Base-by-base conservation (phyloP, 2,113 vertebrate genomes). In the Herpetotheres cachinnans region DNA sequence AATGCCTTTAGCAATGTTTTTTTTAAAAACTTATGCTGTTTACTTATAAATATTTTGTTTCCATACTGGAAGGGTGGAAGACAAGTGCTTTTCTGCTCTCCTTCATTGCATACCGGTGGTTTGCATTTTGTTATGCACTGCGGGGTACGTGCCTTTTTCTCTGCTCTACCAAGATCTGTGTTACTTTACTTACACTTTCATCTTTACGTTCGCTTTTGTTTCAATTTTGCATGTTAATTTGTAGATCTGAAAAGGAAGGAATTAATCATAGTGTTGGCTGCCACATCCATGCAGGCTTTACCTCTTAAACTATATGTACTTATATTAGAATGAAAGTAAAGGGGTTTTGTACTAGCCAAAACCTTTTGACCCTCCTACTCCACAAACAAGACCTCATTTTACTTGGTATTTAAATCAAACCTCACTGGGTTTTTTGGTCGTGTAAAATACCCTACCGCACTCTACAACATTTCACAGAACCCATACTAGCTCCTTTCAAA, bases 201-300 rank as follows among this genome's bases (percentile, higher is more conserved):
- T 69, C 49, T 93, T 94, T 82, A 49, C 61, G 72, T 58, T 74
- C 1, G 2, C 70, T 94, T 95, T 95, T 86, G 54, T 97, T 96
- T 97, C 84, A 82, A 27, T 95, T 93, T 82, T 93, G 14, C 62
- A 66, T 5, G 0, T 29, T 38, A 62, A 30, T 80, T 81, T 85
- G 3, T 88, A 82, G 42, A 50, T 91, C 55, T 91, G 84, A 77
- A 80, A 76, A 94, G 78, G 78, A 94, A 82, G 70, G 34, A 62
- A 82, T 91, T 89, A 47, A 65, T 89, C 44, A 65, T 32, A 72
- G 14, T 38, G 11, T n/a, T 85, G 40, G 29, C 50, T 93, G 38
- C 63, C 30, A 62, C 24, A 42, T 80, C 66, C 52, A 47, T 70
- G 44, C 50, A 74, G 91, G 81, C 8, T 0, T 78, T 89, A 29